Evolutionary conservation across 2,797 vertebrate species (phyloP).

Genomic region (Vultur gryphus): DNA sequence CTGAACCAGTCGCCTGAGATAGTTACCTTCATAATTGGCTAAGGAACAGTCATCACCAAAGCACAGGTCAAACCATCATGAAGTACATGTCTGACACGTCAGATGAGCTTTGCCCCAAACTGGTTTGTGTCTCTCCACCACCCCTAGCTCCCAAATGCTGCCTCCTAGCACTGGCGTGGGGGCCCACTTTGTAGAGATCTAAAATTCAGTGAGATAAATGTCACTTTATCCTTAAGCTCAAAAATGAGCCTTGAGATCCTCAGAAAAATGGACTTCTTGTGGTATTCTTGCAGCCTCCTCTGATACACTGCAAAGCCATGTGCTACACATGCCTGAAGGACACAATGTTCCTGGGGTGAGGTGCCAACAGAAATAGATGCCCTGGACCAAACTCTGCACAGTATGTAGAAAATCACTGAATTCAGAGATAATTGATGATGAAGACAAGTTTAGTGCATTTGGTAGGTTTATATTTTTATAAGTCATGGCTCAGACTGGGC

Average conservation of each 20-base stretch:
- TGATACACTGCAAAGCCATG: background rate
- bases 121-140: background rate
- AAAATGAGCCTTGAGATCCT: background rate
- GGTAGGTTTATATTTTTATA: constrained; percentile 3
- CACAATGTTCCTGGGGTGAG: background rate
- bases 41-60: background rate
- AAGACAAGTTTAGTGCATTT: background rate
- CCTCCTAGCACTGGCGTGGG: background rate
- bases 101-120: background rate
- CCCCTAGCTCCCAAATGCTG: background rate
- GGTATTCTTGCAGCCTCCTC: background rate
- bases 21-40: background rate
- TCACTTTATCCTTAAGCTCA: background rate
- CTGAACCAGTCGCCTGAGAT: background rate
- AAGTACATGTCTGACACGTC: background rate
- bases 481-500: background rate
- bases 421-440: background rate
- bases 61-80: background rate
- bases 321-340: rapidly evolving
- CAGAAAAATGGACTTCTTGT: background rate
- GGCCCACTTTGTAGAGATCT: background rate
- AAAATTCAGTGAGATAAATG: background rate
- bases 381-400: background rate
- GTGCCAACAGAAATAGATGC: background rate
- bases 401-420: background rate